Evolutionary conservation across 2,888 invertebrate genomes (phyloP).

Genomic region (Athalia cordata): DNA sequence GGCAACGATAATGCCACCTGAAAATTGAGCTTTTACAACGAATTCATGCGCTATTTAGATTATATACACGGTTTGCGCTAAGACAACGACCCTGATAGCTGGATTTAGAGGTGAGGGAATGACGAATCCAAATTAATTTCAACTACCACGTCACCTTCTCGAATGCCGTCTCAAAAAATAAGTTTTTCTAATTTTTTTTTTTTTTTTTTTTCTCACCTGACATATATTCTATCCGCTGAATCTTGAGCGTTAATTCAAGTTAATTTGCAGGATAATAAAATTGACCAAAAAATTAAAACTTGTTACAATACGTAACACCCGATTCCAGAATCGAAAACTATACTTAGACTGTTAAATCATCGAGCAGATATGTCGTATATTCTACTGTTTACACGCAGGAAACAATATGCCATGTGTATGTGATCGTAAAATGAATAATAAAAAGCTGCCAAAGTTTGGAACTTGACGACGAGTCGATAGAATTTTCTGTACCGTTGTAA

Average conservation of each 20-base stretch:
- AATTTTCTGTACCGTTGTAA: not conserved
- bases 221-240: no score
- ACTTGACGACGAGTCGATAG: not conserved
- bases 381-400: constrained; percentile 16
- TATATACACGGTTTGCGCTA: no score
- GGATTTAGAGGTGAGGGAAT: constrained; percentile 34
- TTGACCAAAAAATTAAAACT: not conserved
- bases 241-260: not conserved
- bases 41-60: not conserved
- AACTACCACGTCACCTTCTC: constrained; percentile 29
- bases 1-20: not conserved
- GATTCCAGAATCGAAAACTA: not conserved
- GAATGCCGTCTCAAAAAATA: not conserved
- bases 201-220: not conserved
- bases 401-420: not conserved
- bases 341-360: constrained; percentile 25
- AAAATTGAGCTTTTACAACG: not conserved
- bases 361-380: constrained; percentile 10
- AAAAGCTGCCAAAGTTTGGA: not conserved
- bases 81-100: constrained; percentile 31
- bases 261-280: not conserved
- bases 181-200: not conserved
- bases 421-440: constrained; percentile 3
- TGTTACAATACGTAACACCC: no score
- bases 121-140: constrained; percentile 42